Percentiles rank a stretch among this genome's conserved stretches.
Evolutionary conservation across 2,113 vertebrate genomes (phyloP).

Genomic region (Phalacrocorax carbo): DNA sequence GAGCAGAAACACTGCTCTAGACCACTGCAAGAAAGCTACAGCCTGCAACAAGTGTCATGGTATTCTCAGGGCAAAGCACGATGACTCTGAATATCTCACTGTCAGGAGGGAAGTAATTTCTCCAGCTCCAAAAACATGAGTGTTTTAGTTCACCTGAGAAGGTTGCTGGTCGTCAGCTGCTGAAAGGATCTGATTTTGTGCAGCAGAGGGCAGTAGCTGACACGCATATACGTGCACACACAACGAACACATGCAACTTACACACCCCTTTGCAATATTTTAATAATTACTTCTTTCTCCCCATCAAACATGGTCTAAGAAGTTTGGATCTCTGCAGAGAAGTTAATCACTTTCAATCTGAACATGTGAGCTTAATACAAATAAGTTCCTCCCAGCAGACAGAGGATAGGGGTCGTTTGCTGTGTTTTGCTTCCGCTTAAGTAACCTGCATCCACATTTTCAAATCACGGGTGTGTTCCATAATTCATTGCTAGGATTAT

Average conservation of each 20-base stretch:
- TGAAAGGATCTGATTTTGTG: not conserved
- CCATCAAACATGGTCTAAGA: not conserved
- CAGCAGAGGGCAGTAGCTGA: slow-evolving; percentile 47
- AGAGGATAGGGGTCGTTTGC: not conserved
- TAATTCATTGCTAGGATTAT: not conserved
- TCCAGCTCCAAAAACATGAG: not conserved
- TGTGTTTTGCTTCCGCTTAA: not conserved
- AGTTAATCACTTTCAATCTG: not conserved
- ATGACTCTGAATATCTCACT: not conserved
- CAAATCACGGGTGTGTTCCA: not conserved
- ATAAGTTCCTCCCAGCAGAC: not conserved
- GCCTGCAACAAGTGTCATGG: not conserved
- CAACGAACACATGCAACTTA: no score
- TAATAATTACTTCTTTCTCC: not conserved
- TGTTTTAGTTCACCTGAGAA: not conserved
- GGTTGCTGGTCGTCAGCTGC: not conserved
- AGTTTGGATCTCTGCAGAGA: not conserved
- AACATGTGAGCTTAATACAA: not conserved
- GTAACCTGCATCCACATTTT: not conserved
- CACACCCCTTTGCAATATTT: no score
- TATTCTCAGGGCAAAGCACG: not conserved
- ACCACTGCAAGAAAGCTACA: not conserved
- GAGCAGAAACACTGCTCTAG: not conserved
- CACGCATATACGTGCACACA: not conserved
- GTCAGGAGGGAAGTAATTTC: not conserved